Evolutionary conservation across 2,888 invertebrate species (phyloP), one percentile per base, ranked within the genome.

Genomic region (Argyresthia albistria): DNA sequence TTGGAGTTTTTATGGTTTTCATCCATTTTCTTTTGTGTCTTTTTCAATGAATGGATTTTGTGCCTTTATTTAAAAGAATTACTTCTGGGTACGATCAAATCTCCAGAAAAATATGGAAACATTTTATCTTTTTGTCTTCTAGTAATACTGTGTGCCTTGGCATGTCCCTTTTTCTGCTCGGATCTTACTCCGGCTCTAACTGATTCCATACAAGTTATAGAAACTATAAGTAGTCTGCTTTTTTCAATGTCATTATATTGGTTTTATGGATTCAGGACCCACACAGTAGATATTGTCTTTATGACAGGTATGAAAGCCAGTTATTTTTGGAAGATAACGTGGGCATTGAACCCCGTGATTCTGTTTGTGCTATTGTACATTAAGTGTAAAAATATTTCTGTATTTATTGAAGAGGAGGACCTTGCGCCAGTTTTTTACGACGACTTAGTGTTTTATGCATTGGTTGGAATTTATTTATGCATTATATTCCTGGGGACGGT

Each of bases 261-360:
- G 83, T 59, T 78, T 52, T 86, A 86, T 57, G 82, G 82, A 4
- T 72, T 70, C 35, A 65, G 69, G 39, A 76, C 74, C 25, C 84
- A 84, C 51, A 79, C 69, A 39, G 65, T 79, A 12, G 86, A 86
- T 55, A 84, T 86, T 43, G 75, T 74, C 56, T 86, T 84, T 54
- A 86, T 86, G 86, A 79, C 84, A 58, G 86, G 86, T 4, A 70
- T 86, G 11, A 86, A 82, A 61, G 67, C 81, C 0, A 80, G 73
- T 53, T 72, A 71, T 47, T 79, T 74, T 64, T 81, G 76, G 77
- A 81, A 79, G 67, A 56, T 75, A 49, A 54, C 68, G 0, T 83
- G 83, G 82, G 8, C 74, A 8, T 43, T 76, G 1, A 82, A 70
- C 61, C 86, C 86, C 0, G n/a, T 83, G 0, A 52, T 76, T 10